phyloP scores from a whole-genome alignment of 2,113 vertebrate species.

The Neogobius melanostomus region DNA sequence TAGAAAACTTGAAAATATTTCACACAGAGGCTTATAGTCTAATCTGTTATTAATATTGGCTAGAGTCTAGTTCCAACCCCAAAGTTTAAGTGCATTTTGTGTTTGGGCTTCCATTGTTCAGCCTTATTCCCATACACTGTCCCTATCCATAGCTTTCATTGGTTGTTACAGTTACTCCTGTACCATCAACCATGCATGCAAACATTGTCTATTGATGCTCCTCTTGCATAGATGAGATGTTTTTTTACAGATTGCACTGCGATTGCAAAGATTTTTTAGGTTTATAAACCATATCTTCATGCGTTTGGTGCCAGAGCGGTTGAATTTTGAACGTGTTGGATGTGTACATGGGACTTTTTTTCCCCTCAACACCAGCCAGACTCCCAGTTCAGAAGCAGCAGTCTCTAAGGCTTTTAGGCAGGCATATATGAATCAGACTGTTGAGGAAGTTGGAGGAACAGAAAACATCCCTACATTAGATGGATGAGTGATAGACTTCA shows the following conservation, averaged over 20 bases:
- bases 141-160: conserved; percentile 6
- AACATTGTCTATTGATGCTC: conserved; percentile 33
- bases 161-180: conserved; percentile 27
- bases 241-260: conserved; percentile 38
- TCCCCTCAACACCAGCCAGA: conserved; percentile 39
- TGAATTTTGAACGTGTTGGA: conserved; percentile 55
- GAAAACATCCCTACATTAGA: conserved; percentile 64
- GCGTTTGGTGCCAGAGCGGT: conserved; percentile 56
- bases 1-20: no score
- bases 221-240: conserved; percentile 7
- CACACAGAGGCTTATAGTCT: not conserved
- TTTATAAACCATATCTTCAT: conserved; percentile 23
- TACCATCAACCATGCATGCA: conserved; percentile 5
- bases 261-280: conserved; percentile 42
- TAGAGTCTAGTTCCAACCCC: not conserved
- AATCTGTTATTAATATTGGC: not conserved
- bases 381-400: conserved; percentile 38
- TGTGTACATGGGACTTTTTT: conserved; percentile 12
- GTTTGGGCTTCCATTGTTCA: no score
- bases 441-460: conserved; percentile 56
- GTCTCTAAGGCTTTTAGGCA: conserved; percentile 35
- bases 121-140: no score
- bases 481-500: conserved; percentile 69
- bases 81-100: conserved; percentile 12
- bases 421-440: conserved; percentile 63